These are phyloP conservation scores for Rhabditoides inermis DNA, from an alignment of 2,888 invertebrate genomes.

Conservation along the genomic window DNA sequence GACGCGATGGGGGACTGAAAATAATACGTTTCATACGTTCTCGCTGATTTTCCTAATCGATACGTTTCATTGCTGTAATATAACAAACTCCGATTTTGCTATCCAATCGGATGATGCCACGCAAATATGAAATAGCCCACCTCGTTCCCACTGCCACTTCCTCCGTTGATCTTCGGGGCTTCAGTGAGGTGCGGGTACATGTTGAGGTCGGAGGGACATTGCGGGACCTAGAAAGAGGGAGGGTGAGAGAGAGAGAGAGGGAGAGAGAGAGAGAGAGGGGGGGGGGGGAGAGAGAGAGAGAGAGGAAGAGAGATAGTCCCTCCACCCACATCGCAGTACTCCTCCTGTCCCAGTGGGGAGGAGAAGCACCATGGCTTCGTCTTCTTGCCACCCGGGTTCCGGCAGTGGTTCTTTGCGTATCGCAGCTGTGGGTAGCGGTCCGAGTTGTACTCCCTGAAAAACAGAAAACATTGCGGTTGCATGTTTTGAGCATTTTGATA, in stretches of 20 bases:
- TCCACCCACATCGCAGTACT: constrained; percentile 69
- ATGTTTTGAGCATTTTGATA: too few relatives aligned
- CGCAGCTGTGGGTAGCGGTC: constrained; percentile 76
- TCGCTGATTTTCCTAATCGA: neutral
- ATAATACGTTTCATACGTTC: neutral
- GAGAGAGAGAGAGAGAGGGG: neutral
- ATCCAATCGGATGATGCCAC: neutral
- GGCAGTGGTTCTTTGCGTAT: constrained; percentile 73
- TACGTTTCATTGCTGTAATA: neutral
- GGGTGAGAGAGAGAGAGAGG: neutral
- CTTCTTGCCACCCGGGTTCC: constrained; percentile 65
- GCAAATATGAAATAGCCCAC: neutral
- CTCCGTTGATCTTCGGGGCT: too few relatives aligned
- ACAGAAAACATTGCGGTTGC: too few relatives aligned
- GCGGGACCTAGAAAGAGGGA: constrained; percentile 2
- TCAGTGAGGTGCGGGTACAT: constrained; percentile 24
- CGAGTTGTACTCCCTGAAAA: constrained; percentile 52
- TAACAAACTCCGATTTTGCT: neutral
- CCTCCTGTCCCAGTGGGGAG: constrained; percentile 61
- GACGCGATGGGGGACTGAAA: constrained; percentile 1
- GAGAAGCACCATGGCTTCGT: constrained; percentile 32
- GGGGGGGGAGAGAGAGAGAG: neutral
- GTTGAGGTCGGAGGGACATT: constrained; percentile 25
- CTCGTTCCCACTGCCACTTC: too few relatives aligned
- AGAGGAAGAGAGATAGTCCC: neutral